These are phyloP conservation scores for Coenonympha glycerion DNA, from an alignment of 2,888 invertebrate species.

Conservation along the genomic window DNA sequence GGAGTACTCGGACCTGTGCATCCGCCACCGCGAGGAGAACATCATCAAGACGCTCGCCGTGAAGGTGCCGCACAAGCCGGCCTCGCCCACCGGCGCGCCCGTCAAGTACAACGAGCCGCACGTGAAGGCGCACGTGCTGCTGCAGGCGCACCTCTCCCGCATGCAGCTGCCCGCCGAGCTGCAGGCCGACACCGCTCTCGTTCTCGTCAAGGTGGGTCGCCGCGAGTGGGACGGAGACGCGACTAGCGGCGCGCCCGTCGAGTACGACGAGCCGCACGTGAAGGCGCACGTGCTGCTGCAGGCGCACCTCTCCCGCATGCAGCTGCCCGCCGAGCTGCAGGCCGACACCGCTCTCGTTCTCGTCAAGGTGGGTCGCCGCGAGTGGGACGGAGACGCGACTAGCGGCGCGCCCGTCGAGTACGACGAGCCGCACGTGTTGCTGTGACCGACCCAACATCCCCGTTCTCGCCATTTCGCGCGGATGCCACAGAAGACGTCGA, in stretches of 20 bases:
- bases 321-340: conserved; percentile 96
- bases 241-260: not conserved
- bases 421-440: too few species aligned
- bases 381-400: not conserved
- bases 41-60: conserved; percentile 81
- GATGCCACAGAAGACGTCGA: too few species aligned
- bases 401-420: too few species aligned
- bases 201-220: conserved; percentile 82
- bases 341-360: conserved; percentile 95
- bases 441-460: too few species aligned
- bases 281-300: conserved; percentile 85
- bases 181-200: conserved; percentile 95
- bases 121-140: conserved; percentile 93
- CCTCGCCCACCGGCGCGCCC: conserved; percentile 73
- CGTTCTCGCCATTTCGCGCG: too few species aligned
- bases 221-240: not conserved
- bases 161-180: conserved; percentile 96
- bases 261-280: not conserved
- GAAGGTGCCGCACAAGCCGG: conserved; percentile 82
- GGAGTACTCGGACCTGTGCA: conserved; percentile 95
- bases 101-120: conserved; percentile 96
- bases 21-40: conserved; percentile 95
- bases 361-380: conserved; percentile 73
- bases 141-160: conserved; percentile 96
- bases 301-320: conserved; percentile 95